Conservation (phyloP, 2,113 vertebrate genomes). For the Suricata suricatta region DNA sequence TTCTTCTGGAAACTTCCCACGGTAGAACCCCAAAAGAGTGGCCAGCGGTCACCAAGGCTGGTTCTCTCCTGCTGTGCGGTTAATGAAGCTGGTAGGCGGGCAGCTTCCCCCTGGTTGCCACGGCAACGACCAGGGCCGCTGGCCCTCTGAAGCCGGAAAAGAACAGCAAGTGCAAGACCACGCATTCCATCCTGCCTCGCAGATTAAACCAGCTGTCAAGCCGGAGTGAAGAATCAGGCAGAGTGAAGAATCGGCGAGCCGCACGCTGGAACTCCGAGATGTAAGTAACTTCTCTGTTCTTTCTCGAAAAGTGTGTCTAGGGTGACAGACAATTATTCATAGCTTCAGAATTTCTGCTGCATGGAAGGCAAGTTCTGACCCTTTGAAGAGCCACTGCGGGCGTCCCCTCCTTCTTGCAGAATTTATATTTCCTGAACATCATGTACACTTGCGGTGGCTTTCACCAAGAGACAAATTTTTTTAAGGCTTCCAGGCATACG, state of each 20-base stretch:
- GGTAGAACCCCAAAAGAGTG: neutral
- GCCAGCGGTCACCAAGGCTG: neutral
- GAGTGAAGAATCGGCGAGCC: neutral
- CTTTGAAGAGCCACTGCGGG: neutral
- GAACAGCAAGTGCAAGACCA: slow-evolving; percentile 67
- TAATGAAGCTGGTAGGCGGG: slow-evolving; percentile 47
- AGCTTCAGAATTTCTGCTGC: neutral
- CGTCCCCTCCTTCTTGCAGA: neutral
- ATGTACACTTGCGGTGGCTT: neutral
- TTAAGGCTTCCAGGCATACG: neutral
- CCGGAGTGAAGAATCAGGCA: slow-evolving; percentile 41
- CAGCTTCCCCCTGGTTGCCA: slow-evolving; percentile 67
- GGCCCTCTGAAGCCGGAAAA: slow-evolving; percentile 67
- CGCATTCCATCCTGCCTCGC: slow-evolving; percentile 58
- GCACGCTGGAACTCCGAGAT: fast-evolving
- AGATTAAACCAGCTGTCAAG: slow-evolving; percentile 70
- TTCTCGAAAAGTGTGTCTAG: neutral
- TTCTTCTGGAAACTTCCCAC: slow-evolving; percentile 9
- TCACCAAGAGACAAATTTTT: neutral
- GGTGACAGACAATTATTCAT: neutral
- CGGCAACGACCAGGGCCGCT: slow-evolving; percentile 52
- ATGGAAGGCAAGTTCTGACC: neutral
- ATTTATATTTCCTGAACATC: neutral
- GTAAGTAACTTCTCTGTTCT: slow-evolving; percentile 76
- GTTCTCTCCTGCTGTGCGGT: slow-evolving; percentile 30